Base-by-base conservation (phyloP, 1,140 invertebrate genomes). In the Calliopsis andreniformis region DNA sequence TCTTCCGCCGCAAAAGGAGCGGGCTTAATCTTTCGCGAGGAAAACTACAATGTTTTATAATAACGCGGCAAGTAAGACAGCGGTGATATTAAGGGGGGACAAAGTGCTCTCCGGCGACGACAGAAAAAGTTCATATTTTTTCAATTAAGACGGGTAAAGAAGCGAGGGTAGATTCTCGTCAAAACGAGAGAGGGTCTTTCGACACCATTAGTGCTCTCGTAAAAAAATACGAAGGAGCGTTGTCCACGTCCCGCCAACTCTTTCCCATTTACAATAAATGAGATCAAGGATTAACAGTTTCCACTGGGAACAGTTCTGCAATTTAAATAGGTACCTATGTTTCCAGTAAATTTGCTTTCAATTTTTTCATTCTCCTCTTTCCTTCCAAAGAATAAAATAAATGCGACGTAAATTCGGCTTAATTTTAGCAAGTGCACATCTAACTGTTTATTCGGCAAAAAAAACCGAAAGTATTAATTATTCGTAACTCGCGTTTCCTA, bases 41-140 rank as follows among this genome's bases (percentile, higher is more conserved):
- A 83, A 73, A 69, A 70, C 66, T 63, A 70, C 71, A 68, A 87
- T 90, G 85, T 89, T 90, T 90, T 89, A 86, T 90, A 90, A 90
- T 90, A 90, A 90, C 79, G 79, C 78, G 71, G 87, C 86, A 87
- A 86, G 82, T 80, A 88, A 86, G 84, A 85, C 85, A 85, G 82
- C 80, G 71, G 76, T 59, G 76, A 76, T 76, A 84, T 80, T 61
- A 76, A 84, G 77, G 78, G 77, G 64, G 73, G 76, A 84, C 75
- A 84, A 89, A 89, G 88, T 90, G 80, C 88, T 87, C 86, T 89
- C 82, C 69, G 83, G 86, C 85, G 88, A 84, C 87, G 86, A 88
- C 88, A 88, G n/a, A 89, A 88, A 88, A 92, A 91, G 88, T 90
- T 91, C 87, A 90, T 91, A 91, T 91, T 92, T 91, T 92, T 92